phyloP scores from a whole-genome alignment of 2,113 vertebrate species.

The Odocoileus hemionus region DNA sequence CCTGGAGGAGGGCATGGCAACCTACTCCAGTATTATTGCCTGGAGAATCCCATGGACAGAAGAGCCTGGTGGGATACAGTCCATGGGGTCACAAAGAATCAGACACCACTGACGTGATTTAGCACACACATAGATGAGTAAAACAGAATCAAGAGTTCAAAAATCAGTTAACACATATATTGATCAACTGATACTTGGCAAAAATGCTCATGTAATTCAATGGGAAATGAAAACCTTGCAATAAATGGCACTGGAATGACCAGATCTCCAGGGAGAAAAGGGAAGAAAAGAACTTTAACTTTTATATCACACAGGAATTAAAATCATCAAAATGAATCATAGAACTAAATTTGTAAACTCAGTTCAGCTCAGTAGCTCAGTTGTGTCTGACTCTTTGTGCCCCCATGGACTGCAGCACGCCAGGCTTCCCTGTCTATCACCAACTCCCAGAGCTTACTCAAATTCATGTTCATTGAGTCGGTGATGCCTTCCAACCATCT shows the following conservation, averaged over 20 bases:
- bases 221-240: background rate
- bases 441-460: background rate
- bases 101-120: background rate
- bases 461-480: background rate
- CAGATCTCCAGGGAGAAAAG: background rate
- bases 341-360: background rate
- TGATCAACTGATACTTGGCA: background rate
- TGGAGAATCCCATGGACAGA: background rate
- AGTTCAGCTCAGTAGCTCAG: background rate
- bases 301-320: background rate
- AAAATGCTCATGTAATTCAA: background rate
- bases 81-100: background rate
- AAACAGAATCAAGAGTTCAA: background rate
- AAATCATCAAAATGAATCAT: background rate
- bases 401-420: background rate
- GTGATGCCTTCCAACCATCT: background rate
- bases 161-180: background rate
- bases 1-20: background rate
- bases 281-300: background rate
- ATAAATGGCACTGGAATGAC: background rate
- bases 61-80: background rate
- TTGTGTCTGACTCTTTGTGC: rapidly evolving
- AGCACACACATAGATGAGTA: background rate
- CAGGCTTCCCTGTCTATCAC: background rate
- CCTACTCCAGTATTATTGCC: background rate